These are phyloP conservation scores for Empis livida DNA, from an alignment of 2,888 invertebrate genomes.

Conservation along the genomic window DNA sequence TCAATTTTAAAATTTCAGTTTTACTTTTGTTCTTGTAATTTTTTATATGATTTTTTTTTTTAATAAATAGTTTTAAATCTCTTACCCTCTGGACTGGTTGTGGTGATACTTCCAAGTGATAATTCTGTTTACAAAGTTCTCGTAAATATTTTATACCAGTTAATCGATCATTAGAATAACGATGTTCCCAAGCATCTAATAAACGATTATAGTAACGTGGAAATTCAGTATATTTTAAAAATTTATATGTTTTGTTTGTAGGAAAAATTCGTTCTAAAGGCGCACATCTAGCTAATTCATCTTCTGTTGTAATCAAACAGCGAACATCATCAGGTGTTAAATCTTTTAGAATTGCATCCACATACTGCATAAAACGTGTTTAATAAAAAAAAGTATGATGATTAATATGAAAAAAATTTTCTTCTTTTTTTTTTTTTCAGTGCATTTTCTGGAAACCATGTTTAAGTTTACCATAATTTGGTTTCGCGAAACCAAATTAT, in stretches of 20 bases:
- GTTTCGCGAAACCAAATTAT: no score
- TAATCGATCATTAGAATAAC: conserved; percentile 48
- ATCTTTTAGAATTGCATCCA: conserved; percentile 65
- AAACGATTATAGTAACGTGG: conserved; percentile 84
- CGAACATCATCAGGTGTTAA: conserved; percentile 85
- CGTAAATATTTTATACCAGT: conserved; percentile 46
- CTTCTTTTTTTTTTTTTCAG: no score
- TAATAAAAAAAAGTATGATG: no score
- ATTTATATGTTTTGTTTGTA: conserved; percentile 55
- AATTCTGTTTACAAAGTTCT: conserved; percentile 51
- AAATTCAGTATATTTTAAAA: conserved; percentile 67
- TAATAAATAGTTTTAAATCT: conserved; percentile 1
- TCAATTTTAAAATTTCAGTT: background rate
- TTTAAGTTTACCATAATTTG: no score
- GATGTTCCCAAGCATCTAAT: conserved; percentile 82
- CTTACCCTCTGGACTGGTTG: conserved; percentile 46
- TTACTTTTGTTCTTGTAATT: background rate
- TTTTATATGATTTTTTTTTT: background rate
- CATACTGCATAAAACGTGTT: conserved; percentile 40
- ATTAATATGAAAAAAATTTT: no score
- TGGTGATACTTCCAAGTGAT: conserved; percentile 57
- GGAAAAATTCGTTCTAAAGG: conserved; percentile 79
- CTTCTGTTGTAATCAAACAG: conserved; percentile 72
- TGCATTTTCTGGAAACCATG: no score
- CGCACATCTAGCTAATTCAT: conserved; percentile 59